Percentiles rank a stretch among this genome's conserved stretches.
Evolutionary conservation across 37 sponge, comb jelly and placozoan genomes (phyloP).

Genomic region (Crambe crambe): DNA sequence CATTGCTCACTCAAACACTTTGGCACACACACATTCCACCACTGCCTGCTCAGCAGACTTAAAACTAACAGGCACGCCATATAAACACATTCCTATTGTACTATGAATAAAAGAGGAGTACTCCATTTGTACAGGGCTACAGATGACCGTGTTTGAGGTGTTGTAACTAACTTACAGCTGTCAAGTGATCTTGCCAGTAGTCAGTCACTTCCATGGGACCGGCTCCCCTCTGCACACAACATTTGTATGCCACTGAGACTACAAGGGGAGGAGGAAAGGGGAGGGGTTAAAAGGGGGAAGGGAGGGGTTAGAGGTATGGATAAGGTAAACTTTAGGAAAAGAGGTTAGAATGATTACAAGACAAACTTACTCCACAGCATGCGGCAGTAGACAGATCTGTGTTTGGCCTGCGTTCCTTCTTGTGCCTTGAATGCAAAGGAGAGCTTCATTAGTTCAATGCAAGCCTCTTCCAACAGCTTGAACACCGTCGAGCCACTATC

Average conservation of each 20-base stretch:
- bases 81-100: too few relatives aligned
- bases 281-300: not conserved
- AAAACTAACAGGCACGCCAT: too few relatives aligned
- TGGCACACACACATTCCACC: too few relatives aligned
- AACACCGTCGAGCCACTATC: slow-evolving; percentile 37
- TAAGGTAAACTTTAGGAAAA: too few relatives aligned
- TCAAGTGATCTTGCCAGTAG: slow-evolving; percentile 32
- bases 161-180: slow-evolving; percentile 9
- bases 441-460: slow-evolving; percentile 47
- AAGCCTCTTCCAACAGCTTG: slow-evolving; percentile 50
- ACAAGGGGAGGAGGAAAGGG: not conserved
- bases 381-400: slow-evolving; percentile 39
- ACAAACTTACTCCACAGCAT: slow-evolving; percentile 69
- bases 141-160: too few relatives aligned
- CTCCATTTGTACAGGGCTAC: too few relatives aligned
- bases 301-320: too few relatives aligned
- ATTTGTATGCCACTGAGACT: slow-evolving; percentile 21
- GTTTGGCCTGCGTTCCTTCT: not conserved
- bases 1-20: too few relatives aligned
- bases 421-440: slow-evolving; percentile 32
- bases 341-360: too few relatives aligned
- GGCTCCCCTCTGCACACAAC: slow-evolving; percentile 8
- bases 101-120: too few relatives aligned
- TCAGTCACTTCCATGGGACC: slow-evolving; percentile 8
- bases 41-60: too few relatives aligned